Conservation (phyloP, 64 coral and sea anemone genomes). For the Exaiptasia diaphana region DNA sequence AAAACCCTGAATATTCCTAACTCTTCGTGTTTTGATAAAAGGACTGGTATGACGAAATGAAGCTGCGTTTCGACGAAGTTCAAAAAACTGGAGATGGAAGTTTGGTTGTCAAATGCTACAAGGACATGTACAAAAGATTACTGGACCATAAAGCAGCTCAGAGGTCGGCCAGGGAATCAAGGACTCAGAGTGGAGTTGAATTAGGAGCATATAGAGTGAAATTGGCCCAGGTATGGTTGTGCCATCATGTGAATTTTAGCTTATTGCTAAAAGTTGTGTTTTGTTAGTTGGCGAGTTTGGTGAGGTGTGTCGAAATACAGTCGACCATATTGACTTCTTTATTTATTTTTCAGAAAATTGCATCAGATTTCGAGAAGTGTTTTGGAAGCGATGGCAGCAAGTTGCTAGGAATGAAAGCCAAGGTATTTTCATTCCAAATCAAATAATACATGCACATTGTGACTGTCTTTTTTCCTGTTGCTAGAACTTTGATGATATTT, state of each 20-base stretch:
- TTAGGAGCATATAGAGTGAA: conserved; percentile 65
- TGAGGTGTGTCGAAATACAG: too few species aligned
- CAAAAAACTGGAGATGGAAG: background rate
- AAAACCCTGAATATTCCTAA: background rate
- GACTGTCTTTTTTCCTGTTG: background rate
- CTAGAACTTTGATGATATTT: background rate
- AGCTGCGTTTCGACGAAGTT: conserved; percentile 19
- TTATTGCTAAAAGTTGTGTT: background rate
- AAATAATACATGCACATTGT: too few species aligned
- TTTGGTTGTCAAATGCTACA: conserved; percentile 45
- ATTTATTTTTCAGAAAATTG: conserved; percentile 47
- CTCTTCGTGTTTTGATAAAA: background rate
- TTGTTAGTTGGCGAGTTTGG: too few species aligned
- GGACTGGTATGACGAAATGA: conserved; percentile 48
- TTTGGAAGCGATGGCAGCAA: conserved; percentile 76
- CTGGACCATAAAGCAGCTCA: conserved; percentile 31
- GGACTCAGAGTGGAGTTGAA: conserved; percentile 48
- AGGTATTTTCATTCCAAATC: conserved; percentile 23
- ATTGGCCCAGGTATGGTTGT: conserved; percentile 85
- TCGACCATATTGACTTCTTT: too few species aligned
- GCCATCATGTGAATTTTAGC: background rate
- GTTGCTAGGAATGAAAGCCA: background rate
- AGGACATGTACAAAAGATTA: conserved; percentile 50
- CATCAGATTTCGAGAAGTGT: conserved; percentile 38
- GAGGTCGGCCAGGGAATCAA: too few species aligned